Evolutionary conservation across 2,888 invertebrate genomes (phyloP).

Genomic region (Drosophila pseudotalamancana): DNA sequence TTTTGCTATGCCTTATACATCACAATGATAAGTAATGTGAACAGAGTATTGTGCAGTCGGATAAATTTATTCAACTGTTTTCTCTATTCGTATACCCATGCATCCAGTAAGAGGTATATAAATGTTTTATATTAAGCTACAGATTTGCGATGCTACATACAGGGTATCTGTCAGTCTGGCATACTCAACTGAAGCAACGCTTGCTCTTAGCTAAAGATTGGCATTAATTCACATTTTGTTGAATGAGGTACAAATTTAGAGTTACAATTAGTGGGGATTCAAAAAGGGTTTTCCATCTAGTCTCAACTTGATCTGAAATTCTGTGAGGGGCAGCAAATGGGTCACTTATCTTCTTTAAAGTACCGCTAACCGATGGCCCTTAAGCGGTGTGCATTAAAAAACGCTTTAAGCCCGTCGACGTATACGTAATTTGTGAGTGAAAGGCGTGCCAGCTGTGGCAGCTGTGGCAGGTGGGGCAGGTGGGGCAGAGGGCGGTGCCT

Average conservation of each 20-base stretch:
- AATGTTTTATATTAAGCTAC: too few relatives aligned
- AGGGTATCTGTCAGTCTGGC: background rate
- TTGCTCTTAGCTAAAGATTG: background rate
- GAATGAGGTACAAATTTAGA: too few relatives aligned
- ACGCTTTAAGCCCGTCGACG: background rate
- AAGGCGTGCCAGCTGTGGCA: background rate
- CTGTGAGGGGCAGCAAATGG: background rate
- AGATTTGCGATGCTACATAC: background rate
- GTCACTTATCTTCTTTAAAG: slow-evolving; percentile 6
- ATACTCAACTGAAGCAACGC: background rate
- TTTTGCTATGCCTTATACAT: too few relatives aligned
- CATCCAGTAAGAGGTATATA: too few relatives aligned
- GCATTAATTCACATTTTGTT: too few relatives aligned
- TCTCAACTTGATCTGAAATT: background rate
- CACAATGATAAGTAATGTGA: too few relatives aligned
- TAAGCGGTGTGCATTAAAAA: slow-evolving; percentile 29
- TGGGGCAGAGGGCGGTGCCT: slow-evolving; percentile 20
- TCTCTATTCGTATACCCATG: too few relatives aligned
- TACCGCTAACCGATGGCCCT: slow-evolving; percentile 26
- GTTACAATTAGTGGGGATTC: too few relatives aligned
- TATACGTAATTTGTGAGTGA: slow-evolving; percentile 3
- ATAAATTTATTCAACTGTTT: too few relatives aligned
- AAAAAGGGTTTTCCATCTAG: too few relatives aligned
- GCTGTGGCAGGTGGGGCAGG: background rate
- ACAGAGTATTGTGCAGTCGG: too few relatives aligned